Evolutionary conservation across 2,797 vertebrate species (phyloP), one percentile per base, ranked within the genome.

Genomic region (Pangasius macronema): DNA sequence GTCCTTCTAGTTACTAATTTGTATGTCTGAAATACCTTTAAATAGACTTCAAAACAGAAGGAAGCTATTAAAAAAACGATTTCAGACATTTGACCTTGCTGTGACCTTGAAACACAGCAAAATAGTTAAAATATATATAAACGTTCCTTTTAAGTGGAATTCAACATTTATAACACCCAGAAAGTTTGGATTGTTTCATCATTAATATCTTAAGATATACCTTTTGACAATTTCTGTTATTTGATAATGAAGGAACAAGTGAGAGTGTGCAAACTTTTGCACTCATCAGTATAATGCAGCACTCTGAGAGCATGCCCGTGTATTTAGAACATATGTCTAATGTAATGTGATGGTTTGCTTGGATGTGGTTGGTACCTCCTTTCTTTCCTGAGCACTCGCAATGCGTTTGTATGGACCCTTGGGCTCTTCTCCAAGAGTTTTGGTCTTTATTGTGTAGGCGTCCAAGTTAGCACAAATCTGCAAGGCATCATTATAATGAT

Each of bases 391-490:
- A 84, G 96, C 94, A 57, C 92, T 95, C 65, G 94, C 92, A 72
- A 96, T 94, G 24, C 89, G 95, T 94, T 99, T 99, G 86, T 75
- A 93, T 0, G 94, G 97, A 0, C 96, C 95, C 86, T 96, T 97
- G 89, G 96, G 95, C 85, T 95, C 94, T 5, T 94, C 82, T 61
- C 93, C 94, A 11, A 96, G 88, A 22, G 93, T 91, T 75, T 95
- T 93, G 7, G 97, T 98, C 97, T 97, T 97, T 91, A 99, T 98
- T 90, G 93, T 96, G 87, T 81, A 93, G 30, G 98, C 97, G 88
- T 99, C 99, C 90, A 99, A 94, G 93, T 97, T 98, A 87, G 98
- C 97, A 92, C 98, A 99, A 87, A 99, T 98, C 99, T 99, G 89
- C 24, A 91, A 89, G 22, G 18, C 82, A 75, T 87, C 55, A 93